These are phyloP conservation scores for Phengaris alcon DNA, from an alignment of 2,888 invertebrate genomes.

Conservation along the genomic window DNA sequence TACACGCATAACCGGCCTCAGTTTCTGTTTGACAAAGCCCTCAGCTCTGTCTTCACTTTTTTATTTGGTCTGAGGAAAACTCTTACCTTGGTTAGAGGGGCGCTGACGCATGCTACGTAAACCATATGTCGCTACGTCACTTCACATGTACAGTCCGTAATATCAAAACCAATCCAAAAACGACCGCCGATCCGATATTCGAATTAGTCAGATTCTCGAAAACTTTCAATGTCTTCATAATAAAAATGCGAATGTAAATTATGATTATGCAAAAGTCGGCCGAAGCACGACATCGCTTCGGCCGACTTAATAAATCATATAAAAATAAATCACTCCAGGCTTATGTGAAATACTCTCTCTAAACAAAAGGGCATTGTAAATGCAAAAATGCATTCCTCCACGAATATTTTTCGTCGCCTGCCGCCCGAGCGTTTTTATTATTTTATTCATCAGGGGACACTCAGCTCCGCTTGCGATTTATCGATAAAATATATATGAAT, in stretches of 20 bases:
- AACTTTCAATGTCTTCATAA: conserved; percentile 26
- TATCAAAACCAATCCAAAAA: conserved; percentile 7
- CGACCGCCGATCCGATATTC: conserved; percentile 7
- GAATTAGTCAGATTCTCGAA: conserved; percentile 19
- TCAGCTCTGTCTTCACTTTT: too few species aligned
- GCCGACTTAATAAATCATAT: conserved; percentile 69
- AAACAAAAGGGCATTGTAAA: conserved; percentile 78
- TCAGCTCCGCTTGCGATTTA: conserved; percentile 62
- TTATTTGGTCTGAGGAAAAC: conserved; percentile 3
- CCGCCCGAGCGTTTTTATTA: conserved; percentile 54
- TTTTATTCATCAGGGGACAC: conserved; percentile 58
- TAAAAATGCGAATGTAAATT: conserved; percentile 39
- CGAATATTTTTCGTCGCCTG: conserved; percentile 77
- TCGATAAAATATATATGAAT: conserved; percentile 68
- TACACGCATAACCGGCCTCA: too few species aligned
- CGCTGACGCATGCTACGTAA: conserved; percentile 61
- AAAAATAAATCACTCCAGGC: conserved; percentile 74
- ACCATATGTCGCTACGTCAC: conserved; percentile 50
- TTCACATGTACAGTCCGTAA: conserved; percentile 39
- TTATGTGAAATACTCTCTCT: conserved; percentile 78
- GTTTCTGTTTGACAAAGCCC: too few species aligned
- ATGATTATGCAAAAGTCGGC: conserved; percentile 32
- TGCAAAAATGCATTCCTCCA: conserved; percentile 74
- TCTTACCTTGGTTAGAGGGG: conserved; percentile 60
- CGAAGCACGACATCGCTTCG: conserved; percentile 50